A percentile compares a stretch with the other conserved stretches of the same genome.
Conservation (phyloP, 2,113 vertebrate species). For the Lota lota region DNA sequence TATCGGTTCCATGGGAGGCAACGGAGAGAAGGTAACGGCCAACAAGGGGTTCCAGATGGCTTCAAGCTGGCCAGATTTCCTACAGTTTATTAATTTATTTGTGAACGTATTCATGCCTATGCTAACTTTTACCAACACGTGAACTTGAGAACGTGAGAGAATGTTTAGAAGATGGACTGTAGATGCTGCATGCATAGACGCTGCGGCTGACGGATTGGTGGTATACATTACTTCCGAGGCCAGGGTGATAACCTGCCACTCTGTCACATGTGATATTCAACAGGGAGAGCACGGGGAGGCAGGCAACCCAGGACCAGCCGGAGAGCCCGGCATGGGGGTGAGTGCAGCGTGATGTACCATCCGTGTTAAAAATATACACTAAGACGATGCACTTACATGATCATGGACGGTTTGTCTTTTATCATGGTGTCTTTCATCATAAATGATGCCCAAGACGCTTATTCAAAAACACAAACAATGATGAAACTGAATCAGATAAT, state of each 20-base stretch:
- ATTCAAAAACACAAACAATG: too few relatives aligned
- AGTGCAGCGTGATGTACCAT: conserved; percentile 51
- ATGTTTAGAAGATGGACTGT: background rate
- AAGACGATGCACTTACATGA: background rate
- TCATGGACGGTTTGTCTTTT: too few relatives aligned
- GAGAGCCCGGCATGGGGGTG: conserved; percentile 86
- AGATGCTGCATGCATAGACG: background rate
- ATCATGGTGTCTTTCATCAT: too few relatives aligned
- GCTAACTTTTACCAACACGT: background rate
- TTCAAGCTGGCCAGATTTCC: background rate
- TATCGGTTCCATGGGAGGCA: conserved; percentile 84
- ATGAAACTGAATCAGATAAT: too few relatives aligned
- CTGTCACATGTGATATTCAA: background rate
- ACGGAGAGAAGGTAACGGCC: conserved; percentile 89
- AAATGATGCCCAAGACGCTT: too few relatives aligned
- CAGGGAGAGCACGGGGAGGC: conserved; percentile 95
- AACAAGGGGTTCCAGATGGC: background rate
- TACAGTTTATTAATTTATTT: background rate
- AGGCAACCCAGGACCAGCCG: conserved; percentile 90
- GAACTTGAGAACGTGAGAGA: background rate
- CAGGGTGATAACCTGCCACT: background rate
- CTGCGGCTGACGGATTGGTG: background rate
- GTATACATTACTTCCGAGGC: background rate
- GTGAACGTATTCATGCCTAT: background rate
- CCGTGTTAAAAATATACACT: background rate